phyloP scores from a whole-genome alignment of 2,888 invertebrate species.

The Himalopsyche tibetana region DNA sequence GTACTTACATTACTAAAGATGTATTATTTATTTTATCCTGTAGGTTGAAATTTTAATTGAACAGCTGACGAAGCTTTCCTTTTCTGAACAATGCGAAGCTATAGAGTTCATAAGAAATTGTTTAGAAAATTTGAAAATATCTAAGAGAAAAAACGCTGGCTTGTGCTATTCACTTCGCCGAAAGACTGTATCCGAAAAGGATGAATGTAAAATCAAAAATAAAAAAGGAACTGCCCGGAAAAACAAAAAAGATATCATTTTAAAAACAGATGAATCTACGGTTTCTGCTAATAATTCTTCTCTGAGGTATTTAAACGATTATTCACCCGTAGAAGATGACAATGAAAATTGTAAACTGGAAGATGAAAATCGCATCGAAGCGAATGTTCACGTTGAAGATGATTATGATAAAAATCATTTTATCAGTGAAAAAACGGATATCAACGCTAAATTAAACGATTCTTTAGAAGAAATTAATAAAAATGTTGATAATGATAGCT shows the following conservation, averaged over 20 bases:
- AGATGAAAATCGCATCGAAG: neutral
- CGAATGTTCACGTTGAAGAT: too few species aligned
- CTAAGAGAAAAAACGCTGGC: neutral
- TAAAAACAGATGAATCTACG: neutral
- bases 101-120: conserved; percentile 50
- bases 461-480: too few species aligned
- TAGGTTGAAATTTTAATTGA: conserved; percentile 53
- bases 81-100: conserved; percentile 47
- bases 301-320: neutral
- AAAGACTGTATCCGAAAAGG: neutral
- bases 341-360: neutral
- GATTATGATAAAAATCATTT: too few species aligned
- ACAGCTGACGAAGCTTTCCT: conserved; percentile 48
- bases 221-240: neutral
- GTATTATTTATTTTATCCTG: neutral
- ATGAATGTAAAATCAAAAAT: neutral
- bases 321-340: neutral
- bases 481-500: too few species aligned
- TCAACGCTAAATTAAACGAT: too few species aligned
- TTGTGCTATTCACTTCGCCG: conserved; percentile 19
- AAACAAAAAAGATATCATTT: neutral
- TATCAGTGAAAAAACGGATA: too few species aligned
- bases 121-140: conserved; percentile 48
- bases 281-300: neutral
- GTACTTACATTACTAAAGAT: neutral